phyloP scores from a whole-genome alignment of 2,113 vertebrate species.

The Loxodonta africana region DNA sequence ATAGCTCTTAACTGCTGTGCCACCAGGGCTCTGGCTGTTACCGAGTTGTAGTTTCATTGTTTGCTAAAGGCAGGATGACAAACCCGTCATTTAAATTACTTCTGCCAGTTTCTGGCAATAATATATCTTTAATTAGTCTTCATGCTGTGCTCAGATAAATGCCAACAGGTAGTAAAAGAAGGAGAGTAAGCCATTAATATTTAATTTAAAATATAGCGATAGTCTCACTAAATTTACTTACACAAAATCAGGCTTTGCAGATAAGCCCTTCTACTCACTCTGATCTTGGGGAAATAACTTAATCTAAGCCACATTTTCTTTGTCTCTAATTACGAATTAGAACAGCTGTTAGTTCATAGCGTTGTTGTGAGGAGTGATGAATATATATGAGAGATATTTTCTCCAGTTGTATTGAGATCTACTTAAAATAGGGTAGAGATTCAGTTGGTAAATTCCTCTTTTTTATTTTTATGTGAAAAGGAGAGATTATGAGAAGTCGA shows the following conservation, averaged over 20 bases:
- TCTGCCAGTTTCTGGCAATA: background rate
- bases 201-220: slow-evolving; percentile 6
- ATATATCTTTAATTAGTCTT: background rate
- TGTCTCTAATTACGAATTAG: background rate
- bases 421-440: slow-evolving; percentile 6
- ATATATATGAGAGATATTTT: background rate
- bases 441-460: slow-evolving; percentile 34
- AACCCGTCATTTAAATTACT: background rate
- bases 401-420: background rate
- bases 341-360: background rate
- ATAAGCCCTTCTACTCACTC: background rate
- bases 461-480: slow-evolving; percentile 75
- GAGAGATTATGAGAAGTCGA: slow-evolving; percentile 54
- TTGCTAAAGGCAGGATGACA: background rate
- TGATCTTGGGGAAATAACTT: slow-evolving; percentile 1
- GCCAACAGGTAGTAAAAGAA: background rate
- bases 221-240: slow-evolving; percentile 2
- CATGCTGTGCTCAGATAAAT: slow-evolving; percentile 9
- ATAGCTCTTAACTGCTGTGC: no score
- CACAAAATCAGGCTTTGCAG: background rate
- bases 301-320: background rate
- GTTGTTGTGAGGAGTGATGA: background rate
- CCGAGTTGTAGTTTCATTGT: background rate
- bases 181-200: background rate
- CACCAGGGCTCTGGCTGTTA: background rate